Evolutionary conservation across 1,140 invertebrate species (phyloP), one percentile per base, ranked within the genome.

Genomic region (Conus betulinus): DNA sequence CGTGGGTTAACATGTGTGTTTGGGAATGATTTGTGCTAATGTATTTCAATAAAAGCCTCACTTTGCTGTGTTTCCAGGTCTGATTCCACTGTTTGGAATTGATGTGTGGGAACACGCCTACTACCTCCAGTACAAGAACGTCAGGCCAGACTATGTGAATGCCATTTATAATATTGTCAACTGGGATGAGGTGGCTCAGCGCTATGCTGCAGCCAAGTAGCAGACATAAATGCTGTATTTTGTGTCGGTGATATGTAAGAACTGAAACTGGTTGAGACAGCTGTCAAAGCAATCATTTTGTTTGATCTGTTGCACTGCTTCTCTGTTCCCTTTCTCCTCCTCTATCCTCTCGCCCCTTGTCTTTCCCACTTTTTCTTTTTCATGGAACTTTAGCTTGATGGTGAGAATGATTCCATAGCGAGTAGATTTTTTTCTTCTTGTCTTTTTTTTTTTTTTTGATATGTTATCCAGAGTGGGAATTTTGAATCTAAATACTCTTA

Each of bases 91-190:
- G 0, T 98, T 99, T 95, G 99, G 99, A 63, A 99, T 99, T 93
- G 99, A 99, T 95, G 99, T 99, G 11, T 99, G 99, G 99, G 99
- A 99, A 95, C 99, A 99, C 95, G 99, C 99, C n/a, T 99, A 99
- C 95, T 99, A 99, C 94, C 96, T 99, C 82, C 99, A 99, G 94
- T 99, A 99, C 95, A 99, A 99, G 95, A 99, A 99, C 96, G 98
- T 99, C 8, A 96, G 99, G 86, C 97, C 99, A 25, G 98, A 99
- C 95, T 99, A 99, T 94, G 98, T 99, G 0, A 99, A 99, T 93
- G 98, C 98, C 27, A 99, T 99, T 91, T 99, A 98, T 95, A 98
- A 99, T 93, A 97, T 99, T 91, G 97, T 97, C n/a, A 99, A 99
- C 94, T 99, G 99, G 99, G 96, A 97, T 78, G 98, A 99, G 95